These are phyloP conservation scores for Bufo bufo DNA, from an alignment of 2,113 vertebrate species.

Conservation along the genomic window DNA sequence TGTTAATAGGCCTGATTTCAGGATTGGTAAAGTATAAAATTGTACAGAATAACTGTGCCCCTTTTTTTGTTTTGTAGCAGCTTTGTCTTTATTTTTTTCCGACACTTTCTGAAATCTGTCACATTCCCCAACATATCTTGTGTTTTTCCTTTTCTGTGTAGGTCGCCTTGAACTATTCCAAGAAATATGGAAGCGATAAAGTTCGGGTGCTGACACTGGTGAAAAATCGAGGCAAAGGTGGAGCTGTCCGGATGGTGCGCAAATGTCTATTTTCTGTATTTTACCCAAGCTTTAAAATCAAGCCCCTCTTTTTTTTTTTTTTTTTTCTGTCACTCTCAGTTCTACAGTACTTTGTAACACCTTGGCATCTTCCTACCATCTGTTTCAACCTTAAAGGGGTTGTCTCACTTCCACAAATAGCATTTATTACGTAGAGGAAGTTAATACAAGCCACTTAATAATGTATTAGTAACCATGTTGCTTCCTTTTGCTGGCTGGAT, in stretches of 20 bases:
- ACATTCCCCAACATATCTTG: background rate
- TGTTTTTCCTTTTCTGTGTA: slow-evolving; percentile 67
- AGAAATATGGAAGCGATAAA: slow-evolving; percentile 86
- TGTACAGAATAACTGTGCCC: background rate
- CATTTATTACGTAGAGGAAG: too few species aligned
- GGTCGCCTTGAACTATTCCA: slow-evolving; percentile 86
- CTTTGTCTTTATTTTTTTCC: background rate
- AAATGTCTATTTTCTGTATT: background rate
- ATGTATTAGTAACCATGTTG: too few species aligned
- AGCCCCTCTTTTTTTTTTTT: too few species aligned
- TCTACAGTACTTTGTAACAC: too few species aligned
- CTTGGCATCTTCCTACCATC: too few species aligned
- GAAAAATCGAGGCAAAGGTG: slow-evolving; percentile 93
- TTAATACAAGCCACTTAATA: too few species aligned
- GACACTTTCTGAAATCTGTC: background rate
- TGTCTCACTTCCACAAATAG: too few species aligned
- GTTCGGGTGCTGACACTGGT: slow-evolving; percentile 86
- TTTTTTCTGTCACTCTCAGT: too few species aligned
- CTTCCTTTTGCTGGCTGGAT: too few species aligned
- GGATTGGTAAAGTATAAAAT: background rate
- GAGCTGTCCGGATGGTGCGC: slow-evolving; percentile 89
- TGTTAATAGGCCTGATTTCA: background rate
- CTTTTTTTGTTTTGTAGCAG: background rate
- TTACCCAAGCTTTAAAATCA: background rate
- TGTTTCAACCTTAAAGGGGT: too few species aligned